Evolutionary conservation across 2,888 invertebrate species (phyloP), one percentile per base, ranked within the genome.

Genomic region (Drosophila mulleri): DNA sequence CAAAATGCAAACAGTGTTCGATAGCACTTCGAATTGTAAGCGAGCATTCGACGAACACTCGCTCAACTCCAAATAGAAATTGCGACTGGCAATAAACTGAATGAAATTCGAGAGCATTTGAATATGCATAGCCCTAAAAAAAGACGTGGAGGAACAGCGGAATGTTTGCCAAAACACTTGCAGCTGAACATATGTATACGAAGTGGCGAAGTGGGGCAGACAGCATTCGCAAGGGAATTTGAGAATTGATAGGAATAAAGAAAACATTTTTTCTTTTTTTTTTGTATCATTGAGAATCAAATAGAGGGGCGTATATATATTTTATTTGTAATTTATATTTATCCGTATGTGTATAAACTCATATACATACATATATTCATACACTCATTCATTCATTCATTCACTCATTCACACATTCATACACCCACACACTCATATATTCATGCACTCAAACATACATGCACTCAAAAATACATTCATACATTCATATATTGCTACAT

Each of bases 31-130:
- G 26, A 37, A 64, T 18, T 62, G 45, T 18, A 45, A 45, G 32
- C 23, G 18, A 3, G 14, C n/a, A 32, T 23, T 12, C 39, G 26
- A 32, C 48, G 29, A 48, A 32, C 48, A 48, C 48, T n/a, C 11
- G 11, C 48, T n/a, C 11, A 35, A 23, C 20, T 23, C 29, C n/a
- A 41, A 66, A 35, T 42, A 32, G 47, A 56, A 67, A 67, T 11
- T 66, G 67, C 56, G 48, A 66, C 41, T 26, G 42, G 18, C 54
- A 56, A 66, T 66, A 41, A 67, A 67, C 39, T 44, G 29, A 52
- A 67, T 26, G 18, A 41, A 66, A 26, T 41, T 29, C 67, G n/a
- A 48, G 12, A 18, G 16, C 37, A 56, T 50, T 67, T 37, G n/a
- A 35, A 50, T 50, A 50, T 35, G 37, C 50, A 65, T 59, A 35